Percentiles rank a stretch among this genome's conserved stretches.
phyloP scores from a whole-genome alignment of 1,140 invertebrate genomes.

The Whitmania pigra region DNA sequence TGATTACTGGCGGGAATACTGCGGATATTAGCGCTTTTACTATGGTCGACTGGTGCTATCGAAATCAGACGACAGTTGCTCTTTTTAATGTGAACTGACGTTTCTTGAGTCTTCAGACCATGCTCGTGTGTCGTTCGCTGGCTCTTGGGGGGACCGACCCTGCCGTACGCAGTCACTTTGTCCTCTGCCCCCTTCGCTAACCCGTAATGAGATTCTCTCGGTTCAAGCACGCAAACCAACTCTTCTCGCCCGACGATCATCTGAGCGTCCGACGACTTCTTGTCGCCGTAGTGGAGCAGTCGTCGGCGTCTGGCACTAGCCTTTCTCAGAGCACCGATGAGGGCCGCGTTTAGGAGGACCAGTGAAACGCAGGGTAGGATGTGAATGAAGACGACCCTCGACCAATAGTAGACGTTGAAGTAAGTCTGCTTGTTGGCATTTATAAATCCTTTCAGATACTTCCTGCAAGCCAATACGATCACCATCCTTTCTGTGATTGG shows the following conservation, averaged over 20 bases:
- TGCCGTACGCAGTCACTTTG: background rate
- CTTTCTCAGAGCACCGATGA: slow-evolving; percentile 67
- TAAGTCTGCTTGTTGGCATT: slow-evolving; percentile 55
- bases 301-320: slow-evolving; percentile 65
- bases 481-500: slow-evolving; percentile 11
- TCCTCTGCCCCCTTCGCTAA: background rate
- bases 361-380: slow-evolving; percentile 72
- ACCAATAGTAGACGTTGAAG: slow-evolving; percentile 65
- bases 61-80: background rate
- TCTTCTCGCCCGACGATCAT: background rate
- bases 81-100: background rate
- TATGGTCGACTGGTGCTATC: background rate
- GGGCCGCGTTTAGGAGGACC: slow-evolving; percentile 71
- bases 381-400: slow-evolving; percentile 78
- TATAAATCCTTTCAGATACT: slow-evolving; percentile 27
- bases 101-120: background rate
- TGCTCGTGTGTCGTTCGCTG: background rate
- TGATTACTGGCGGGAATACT: background rate
- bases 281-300: slow-evolving; percentile 62
- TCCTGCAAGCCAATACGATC: slow-evolving; percentile 26
- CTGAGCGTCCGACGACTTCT: slow-evolving; percentile 43
- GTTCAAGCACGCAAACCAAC: too few relatives aligned
- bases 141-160: background rate
- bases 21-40: background rate
- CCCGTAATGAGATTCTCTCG: too few relatives aligned